A percentile compares a stretch with the other conserved stretches of the same genome.
Evolutionary conservation across 2,797 vertebrate genomes (phyloP).

Genomic region (Tapirus indicus): DNA sequence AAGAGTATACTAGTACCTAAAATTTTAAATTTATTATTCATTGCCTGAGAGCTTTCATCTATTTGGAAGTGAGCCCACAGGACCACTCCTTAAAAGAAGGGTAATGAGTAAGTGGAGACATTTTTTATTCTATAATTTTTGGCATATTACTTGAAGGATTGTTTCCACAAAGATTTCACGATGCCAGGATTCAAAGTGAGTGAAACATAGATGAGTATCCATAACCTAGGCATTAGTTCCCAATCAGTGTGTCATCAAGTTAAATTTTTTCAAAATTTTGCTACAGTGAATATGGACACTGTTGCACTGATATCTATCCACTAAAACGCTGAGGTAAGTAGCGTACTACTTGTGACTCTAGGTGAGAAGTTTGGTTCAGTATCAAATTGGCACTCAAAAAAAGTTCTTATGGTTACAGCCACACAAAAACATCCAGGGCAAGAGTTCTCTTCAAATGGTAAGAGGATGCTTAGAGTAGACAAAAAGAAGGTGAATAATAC

Average conservation of each 20-base stretch:
- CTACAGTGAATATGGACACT: background rate
- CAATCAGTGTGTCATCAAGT: background rate
- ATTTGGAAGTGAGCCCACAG: background rate
- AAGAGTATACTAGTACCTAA: background rate
- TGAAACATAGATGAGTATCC: background rate
- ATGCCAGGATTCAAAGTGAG: background rate
- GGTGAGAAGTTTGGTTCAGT: background rate
- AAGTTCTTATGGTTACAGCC: background rate
- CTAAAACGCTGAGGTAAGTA: background rate
- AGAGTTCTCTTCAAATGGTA: background rate
- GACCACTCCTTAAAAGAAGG: background rate
- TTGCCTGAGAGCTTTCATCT: background rate
- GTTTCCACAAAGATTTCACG: background rate
- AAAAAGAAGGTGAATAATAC: background rate
- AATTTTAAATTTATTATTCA: slow-evolving; percentile 22
- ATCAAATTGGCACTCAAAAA: background rate
- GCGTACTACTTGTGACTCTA: background rate
- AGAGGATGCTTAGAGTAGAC: background rate
- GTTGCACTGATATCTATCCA: background rate
- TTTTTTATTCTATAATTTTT: background rate
- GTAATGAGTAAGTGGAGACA: background rate
- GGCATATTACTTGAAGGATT: background rate
- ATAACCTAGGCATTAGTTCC: background rate
- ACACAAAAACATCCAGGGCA: background rate
- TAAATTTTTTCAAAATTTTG: background rate